Base-by-base conservation (phyloP, 1,140 invertebrate species). In the Halesus radiatus region DNA sequence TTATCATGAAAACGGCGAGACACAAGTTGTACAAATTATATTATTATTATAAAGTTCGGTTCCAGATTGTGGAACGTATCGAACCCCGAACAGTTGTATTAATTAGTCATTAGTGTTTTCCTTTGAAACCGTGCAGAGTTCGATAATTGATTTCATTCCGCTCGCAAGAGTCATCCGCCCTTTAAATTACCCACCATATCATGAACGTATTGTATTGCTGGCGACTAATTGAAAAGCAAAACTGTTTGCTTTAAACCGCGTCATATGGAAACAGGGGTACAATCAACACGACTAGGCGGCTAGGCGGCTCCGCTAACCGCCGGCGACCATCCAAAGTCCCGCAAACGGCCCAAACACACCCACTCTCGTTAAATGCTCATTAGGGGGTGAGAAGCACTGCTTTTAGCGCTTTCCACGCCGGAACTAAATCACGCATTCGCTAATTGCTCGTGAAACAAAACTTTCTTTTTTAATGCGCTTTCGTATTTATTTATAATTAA, bases 361-460 rank as follows among this genome's bases (percentile, higher is more conserved):
- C 45, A 53, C 66, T 78, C 81, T 80, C 81, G 81, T 83, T 83
- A 83, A 83, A 80, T 62, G 79, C 68, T 83, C 79, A 80, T 83
- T 83, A 83, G 81, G 29, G 78, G 74, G 58, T 52, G 37, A 70
- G 74, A 20, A 70, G 62, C 60, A 79, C 64, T 70, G 78, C 72
- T 72, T 58, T 60, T 64, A 29, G 29, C 23, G 64, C 18, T 56
- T 73, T 60, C 32, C 23, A 20, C 20, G 76, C 45, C 70, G 66
- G 22, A 74, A 70, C 76, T 74, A 78, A 80, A 83, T 83, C 81
- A 83, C 81, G 81, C 76, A 76, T 77, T 83, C 62, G 72, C 79
- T 83, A 83, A 83, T 83, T 83, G 77, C 81, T 83, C 73, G 76
- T 79, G 79, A 80, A 82, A 79, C 80, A 80, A 80, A 80, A 80